These are phyloP conservation scores for Peromyscus leucopus DNA, from an alignment of 2,113 vertebrate species.

Conservation along the genomic window DNA sequence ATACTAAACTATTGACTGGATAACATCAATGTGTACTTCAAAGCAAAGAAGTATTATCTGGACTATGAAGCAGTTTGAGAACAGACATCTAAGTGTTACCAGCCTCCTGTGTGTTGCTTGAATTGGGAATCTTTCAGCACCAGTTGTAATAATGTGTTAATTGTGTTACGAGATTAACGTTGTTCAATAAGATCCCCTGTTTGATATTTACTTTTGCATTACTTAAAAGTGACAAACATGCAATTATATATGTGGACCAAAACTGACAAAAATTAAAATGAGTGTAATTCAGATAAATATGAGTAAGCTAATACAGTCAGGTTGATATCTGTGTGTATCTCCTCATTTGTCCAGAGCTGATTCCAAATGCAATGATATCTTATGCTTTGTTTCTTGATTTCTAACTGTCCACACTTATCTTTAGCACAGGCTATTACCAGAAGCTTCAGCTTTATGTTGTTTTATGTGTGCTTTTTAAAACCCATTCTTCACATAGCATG, in stretches of 20 bases:
- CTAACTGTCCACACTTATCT: background rate
- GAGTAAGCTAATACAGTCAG: background rate
- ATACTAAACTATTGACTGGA: slow-evolving; percentile 6
- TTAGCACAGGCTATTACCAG: background rate
- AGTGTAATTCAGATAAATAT: background rate
- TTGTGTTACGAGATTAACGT: slow-evolving; percentile 16
- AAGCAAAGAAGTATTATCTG: slow-evolving; percentile 32
- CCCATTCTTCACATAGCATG: background rate
- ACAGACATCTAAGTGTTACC: slow-evolving; percentile 55
- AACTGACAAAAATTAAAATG: background rate
- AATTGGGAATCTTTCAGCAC: background rate
- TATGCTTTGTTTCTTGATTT: background rate
- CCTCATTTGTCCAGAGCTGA: background rate
- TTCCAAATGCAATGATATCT: background rate
- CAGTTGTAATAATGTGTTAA: slow-evolving; percentile 55
- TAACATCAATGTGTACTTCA: background rate
- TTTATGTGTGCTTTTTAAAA: background rate
- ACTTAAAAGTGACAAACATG: background rate
- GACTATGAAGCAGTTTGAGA: slow-evolving; percentile 28
- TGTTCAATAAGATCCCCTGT: slow-evolving; percentile 42
- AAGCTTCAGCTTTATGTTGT: background rate
- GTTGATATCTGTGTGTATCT: background rate
- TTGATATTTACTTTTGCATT: slow-evolving; percentile 60
- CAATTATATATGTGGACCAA: background rate
- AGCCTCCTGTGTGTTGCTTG: slow-evolving; percentile 32